These are phyloP conservation scores for Hirtodrosophila duncani DNA, from an alignment of 2,888 invertebrate species.

Conservation along the genomic window DNA sequence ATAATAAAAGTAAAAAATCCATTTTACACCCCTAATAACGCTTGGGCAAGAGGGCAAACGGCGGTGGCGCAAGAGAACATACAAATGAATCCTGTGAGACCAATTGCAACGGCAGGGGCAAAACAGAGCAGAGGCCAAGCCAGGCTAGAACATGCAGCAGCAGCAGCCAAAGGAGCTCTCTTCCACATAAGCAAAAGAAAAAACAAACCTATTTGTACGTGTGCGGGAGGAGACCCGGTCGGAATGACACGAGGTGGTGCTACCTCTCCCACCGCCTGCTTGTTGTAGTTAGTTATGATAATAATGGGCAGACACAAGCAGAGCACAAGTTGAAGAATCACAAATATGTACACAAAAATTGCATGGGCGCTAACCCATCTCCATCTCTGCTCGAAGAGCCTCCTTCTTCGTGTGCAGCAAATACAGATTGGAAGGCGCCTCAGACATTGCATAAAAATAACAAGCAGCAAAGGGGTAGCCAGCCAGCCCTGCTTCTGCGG, in stretches of 20 bases:
- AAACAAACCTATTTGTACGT: conserved; percentile 7
- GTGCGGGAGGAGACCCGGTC: conserved; percentile 10
- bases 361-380: conserved; percentile 2
- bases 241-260: background rate
- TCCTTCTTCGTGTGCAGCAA: too few relatives aligned
- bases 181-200: conserved; percentile 1
- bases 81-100: conserved; percentile 72
- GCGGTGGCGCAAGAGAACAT: conserved; percentile 33
- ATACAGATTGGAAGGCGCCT: too few relatives aligned
- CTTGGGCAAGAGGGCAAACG: conserved; percentile 26
- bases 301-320: conserved; percentile 51
- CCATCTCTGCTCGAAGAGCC: too few relatives aligned
- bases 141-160: conserved; percentile 2
- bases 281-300: conserved; percentile 58
- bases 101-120: conserved; percentile 55
- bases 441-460: conserved; percentile 4
- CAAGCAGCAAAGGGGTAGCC: too few relatives aligned
- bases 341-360: conserved; percentile 25
- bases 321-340: conserved; percentile 1
- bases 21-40: conserved; percentile 73
- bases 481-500: too few relatives aligned
- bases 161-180: conserved; percentile 30
- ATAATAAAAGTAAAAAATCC: conserved; percentile 73
- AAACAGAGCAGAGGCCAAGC: background rate
- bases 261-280: conserved; percentile 8